Evolutionary conservation across 2,797 vertebrate species (phyloP), one percentile per base, ranked within the genome.

Genomic region (Glyptemys insculpta): DNA sequence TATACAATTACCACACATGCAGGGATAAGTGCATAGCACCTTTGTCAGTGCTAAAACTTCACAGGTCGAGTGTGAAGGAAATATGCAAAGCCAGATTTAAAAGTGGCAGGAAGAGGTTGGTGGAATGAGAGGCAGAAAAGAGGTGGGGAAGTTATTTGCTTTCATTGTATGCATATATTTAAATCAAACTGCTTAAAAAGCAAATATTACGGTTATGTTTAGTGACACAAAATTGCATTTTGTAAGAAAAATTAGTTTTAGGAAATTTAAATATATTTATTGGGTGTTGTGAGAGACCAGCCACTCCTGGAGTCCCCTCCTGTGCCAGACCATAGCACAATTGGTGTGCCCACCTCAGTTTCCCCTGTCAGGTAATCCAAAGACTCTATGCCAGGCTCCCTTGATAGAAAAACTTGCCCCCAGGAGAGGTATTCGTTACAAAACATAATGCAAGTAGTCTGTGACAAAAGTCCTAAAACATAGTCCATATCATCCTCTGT

Each of bases 31-130:
- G 2, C n/a, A 5, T 3, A 79, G 14, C 12, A 81, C 5, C 89
- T 88, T 92, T 1, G 29, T 53, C 6, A 1, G 3, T 8, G 57
- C 53, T 52, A 83, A 92, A 57, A 91, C 47, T 47, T 1, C 8
- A 53, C 81, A 50, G 8, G 31, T 89, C 68, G 1, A 85, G 52
- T 76, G 25, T 34, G 8, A 52, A 5, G 74, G 21, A 81, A 10
- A 54, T 0, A 0, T 29, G 27, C 79, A 89, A 89, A 76, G 2
- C 50, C 10, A 85, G 27, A 31, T 78, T 56, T 9, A 88, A 4
- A 76, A 19, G 37, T 9, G 50, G 14, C 11, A 19, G 1, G 53
- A 0, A 0, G 2, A 4, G 50, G 76, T 41, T 83, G 6, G 27
- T 1, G 76, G 14, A 27, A 37, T 14, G n/a, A 54, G 12, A 12